phyloP scores from a whole-genome alignment of 2,113 vertebrate genomes.

The Cinclus cinclus region DNA sequence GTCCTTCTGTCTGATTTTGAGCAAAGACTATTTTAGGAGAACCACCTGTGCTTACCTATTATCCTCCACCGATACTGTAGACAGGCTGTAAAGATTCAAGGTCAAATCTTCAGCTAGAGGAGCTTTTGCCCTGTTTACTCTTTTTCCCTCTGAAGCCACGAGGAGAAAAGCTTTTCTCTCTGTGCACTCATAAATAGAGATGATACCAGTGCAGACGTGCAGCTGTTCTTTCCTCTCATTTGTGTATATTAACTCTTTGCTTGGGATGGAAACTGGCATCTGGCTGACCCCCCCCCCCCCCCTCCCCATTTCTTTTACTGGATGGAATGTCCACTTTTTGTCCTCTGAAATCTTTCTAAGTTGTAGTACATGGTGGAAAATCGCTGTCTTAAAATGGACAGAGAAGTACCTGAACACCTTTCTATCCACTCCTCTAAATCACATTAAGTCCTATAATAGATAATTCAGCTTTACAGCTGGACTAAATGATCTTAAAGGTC shows the following conservation, averaged over 20 bases:
- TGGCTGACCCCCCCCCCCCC: not conserved
- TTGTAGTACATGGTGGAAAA: not conserved
- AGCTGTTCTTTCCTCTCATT: not conserved
- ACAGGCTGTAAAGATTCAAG: not conserved
- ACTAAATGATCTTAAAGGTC: not conserved
- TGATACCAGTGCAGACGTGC: accelerated
- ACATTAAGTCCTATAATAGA: not conserved
- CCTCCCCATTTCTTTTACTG: not conserved
- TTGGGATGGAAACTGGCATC: not conserved
- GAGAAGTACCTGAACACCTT: not conserved
- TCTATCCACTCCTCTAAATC: not conserved
- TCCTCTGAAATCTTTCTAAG: not conserved
- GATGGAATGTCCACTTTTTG: not conserved
- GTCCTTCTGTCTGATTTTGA: not conserved
- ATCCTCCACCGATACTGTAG: not conserved
- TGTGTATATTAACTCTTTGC: not conserved
- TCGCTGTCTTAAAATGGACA: not conserved
- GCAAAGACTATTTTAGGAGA: not conserved
- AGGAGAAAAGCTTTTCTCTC: not conserved
- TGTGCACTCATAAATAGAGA: not conserved
- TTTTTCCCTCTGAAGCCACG: accelerated
- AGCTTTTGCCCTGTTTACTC: not conserved
- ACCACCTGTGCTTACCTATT: not conserved
- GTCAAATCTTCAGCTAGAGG: not conserved
- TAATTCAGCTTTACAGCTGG: not conserved